Percentiles rank a stretch among this genome's conserved stretches.
phyloP scores from a whole-genome alignment of 2,797 vertebrate species.

The Decapterus maruadsi region DNA sequence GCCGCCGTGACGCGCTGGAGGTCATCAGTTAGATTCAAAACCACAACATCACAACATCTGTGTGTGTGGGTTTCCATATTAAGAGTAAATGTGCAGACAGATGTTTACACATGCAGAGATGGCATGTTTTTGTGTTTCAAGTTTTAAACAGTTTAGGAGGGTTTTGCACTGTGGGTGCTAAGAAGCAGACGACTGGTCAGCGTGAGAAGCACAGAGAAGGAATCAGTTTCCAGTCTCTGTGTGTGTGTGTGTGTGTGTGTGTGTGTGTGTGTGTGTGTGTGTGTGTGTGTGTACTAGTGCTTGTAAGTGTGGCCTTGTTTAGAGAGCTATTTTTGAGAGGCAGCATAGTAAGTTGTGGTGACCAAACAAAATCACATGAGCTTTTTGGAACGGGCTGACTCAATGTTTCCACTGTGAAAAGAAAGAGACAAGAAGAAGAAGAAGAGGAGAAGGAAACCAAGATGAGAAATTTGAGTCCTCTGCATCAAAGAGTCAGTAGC shows the following conservation, averaged over 20 bases:
- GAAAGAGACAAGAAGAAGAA: conserved; percentile 33
- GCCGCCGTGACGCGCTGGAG: too few species aligned
- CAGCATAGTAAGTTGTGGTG: conserved; percentile 79
- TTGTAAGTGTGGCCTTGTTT: conserved; percentile 66
- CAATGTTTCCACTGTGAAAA: conserved; percentile 72
- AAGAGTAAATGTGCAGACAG: background rate
- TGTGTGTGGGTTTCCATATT: background rate
- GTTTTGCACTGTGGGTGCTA: conserved; percentile 16
- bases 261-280: conserved; percentile 32
- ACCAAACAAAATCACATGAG: conserved; percentile 80
- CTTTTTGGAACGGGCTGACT: conserved; percentile 65
- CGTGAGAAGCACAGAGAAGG: conserved; percentile 26
- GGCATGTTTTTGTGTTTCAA: background rate
- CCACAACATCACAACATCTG: background rate
- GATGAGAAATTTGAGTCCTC: conserved; percentile 21
- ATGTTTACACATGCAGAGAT: background rate
- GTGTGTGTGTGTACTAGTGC: conserved; percentile 16
- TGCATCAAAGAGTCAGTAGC: conserved; percentile 5
- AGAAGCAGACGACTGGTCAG: conserved; percentile 16
- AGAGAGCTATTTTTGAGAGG: conserved; percentile 74
- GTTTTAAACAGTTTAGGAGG: background rate
- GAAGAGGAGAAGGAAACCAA: conserved; percentile 31
- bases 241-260: conserved; percentile 15
- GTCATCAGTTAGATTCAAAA: background rate
- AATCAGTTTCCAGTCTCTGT: conserved; percentile 36